Evolutionary conservation across 2,797 vertebrate species (phyloP), one percentile per base, ranked within the genome.

Genomic region (Acrossocheilus wenchowensis): DNA sequence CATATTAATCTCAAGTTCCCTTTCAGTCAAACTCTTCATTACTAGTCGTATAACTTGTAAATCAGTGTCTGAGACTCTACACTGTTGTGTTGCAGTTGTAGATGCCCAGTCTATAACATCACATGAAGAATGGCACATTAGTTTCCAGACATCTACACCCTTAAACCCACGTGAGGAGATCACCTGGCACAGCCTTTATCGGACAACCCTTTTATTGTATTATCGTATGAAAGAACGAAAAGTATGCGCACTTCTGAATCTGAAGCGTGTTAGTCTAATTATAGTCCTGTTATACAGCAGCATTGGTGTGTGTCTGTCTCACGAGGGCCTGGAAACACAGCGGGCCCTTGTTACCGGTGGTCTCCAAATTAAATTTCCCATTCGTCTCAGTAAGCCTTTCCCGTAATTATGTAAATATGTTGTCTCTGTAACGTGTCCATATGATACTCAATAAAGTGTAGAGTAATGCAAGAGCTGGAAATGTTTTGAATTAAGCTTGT

Each of bases 341-440:
- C 50, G 11, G 57, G 15, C 90, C 92, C 91, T 90, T 93, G 91
- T 92, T 93, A 93, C 91, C 66, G 91, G 93, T 92, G 92, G 93
- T 92, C 92, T 92, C 89, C 89, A 94, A 94, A 95, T 92, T 92
- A 90, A 93, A 95, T 95, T 96, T 95, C 93, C 94, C 91, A 88
- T 94, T 91, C 89, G 89, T 93, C 94, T 93, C 91, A 86, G 90
- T 91, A 87, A 90, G 87, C 88, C 91, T 90, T 92, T 94, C 91
- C 92, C 89, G 15, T 94, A 94, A 95, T 94, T 94, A 95, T 95
- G 94, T 94, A 95, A 96, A 96, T 95, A 93, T 94, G 93, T 93
- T 93, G 93, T 93, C 93, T 89, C 91, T 91, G 90, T 93, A 93
- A 94, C 92, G 91, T 89, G 88, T 94, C 93, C 93, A 94, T 86